Conservation (phyloP, 2,888 invertebrate species). For the Drosophila atroscutellata region DNA sequence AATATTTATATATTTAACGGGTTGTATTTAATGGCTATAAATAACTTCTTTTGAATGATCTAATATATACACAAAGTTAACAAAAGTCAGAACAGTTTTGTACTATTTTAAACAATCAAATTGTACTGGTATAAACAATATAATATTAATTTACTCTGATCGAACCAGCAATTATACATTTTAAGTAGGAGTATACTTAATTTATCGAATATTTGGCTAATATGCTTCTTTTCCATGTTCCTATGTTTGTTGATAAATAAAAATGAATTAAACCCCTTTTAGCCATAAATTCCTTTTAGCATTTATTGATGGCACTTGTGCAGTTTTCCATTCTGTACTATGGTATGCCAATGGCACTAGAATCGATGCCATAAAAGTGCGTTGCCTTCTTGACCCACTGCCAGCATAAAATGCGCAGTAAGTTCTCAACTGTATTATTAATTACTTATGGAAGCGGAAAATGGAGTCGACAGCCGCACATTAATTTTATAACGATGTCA, state of each 20-base stretch:
- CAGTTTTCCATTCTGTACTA: neutral
- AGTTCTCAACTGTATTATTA: constrained; percentile 18
- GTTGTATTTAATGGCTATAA: neutral
- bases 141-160: neutral
- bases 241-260: too few species aligned
- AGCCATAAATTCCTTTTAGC: neutral
- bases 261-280: neutral
- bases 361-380: constrained; percentile 8
- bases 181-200: neutral
- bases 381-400: constrained; percentile 14
- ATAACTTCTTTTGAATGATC: neutral
- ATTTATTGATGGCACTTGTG: neutral
- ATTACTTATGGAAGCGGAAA: constrained; percentile 43
- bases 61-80: neutral
- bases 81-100: neutral
- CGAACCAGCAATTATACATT: neutral
- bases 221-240: too few species aligned
- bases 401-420: constrained; percentile 3
- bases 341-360: neutral
- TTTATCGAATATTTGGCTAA: neutral
- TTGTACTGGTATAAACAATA: neutral
- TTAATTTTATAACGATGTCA: constrained; percentile 72
- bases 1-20: constrained; percentile 4
- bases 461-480: constrained; percentile 46
- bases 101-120: neutral